Conservation (phyloP, 2,797 vertebrate genomes). For the Acanthis flammea region DNA sequence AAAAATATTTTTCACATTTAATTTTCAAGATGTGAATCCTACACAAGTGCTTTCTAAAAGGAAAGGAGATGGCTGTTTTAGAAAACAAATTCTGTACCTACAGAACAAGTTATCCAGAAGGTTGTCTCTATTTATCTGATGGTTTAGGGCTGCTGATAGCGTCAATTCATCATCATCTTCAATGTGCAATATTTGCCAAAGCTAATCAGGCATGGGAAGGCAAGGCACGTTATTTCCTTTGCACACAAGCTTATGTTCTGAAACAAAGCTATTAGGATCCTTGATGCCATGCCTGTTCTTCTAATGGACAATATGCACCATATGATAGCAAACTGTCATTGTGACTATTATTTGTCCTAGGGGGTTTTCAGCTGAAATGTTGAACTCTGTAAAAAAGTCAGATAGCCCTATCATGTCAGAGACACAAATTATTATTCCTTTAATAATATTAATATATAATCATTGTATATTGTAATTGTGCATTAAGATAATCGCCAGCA, state of each 20-base stretch:
- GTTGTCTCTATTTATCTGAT: background rate
- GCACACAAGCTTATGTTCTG: background rate
- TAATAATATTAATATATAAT: background rate
- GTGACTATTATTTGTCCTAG: background rate
- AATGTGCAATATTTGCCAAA: background rate
- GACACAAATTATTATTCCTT: background rate
- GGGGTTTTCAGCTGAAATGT: background rate
- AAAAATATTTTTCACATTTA: background rate
- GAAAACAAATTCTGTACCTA: background rate
- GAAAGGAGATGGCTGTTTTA: background rate
- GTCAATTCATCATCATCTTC: background rate
- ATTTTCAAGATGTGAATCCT: background rate
- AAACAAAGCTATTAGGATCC: background rate
- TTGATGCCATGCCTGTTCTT: background rate
- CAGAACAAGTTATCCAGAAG: background rate
- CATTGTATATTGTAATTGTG: background rate
- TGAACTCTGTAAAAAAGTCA: background rate
- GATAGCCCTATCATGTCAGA: background rate
- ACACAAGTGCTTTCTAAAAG: background rate
- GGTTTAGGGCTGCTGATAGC: background rate
- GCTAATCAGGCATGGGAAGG: background rate
- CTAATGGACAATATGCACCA: background rate
- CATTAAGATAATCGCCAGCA: background rate
- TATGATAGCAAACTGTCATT: background rate
- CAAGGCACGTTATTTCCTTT: background rate